phyloP scores from a whole-genome alignment of 2,113 vertebrate species.

The Malurus cyaneus region DNA sequence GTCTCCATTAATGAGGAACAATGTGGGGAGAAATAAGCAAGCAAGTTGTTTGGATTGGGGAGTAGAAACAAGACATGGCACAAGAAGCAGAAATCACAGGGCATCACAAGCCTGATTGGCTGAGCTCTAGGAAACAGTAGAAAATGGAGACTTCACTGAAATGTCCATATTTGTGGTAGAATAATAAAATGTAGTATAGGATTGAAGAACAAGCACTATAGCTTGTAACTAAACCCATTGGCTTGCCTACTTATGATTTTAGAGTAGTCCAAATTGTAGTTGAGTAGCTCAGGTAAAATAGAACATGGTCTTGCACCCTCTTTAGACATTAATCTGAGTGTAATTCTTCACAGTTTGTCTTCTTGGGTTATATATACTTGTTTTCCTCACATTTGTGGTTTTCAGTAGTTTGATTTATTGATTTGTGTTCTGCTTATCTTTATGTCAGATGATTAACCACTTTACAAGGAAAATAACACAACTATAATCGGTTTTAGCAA shows the following conservation, averaged over 20 bases:
- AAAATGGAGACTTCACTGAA: background rate
- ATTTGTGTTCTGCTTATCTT: background rate
- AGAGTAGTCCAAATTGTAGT: background rate
- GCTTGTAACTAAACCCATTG: background rate
- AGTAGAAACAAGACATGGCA: background rate
- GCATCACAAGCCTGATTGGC: background rate
- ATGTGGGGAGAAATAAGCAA: accelerated
- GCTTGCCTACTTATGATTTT: background rate
- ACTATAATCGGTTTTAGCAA: background rate
- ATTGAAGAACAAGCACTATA: background rate
- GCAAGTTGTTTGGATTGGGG: background rate
- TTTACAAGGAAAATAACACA: background rate
- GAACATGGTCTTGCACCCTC: accelerated
- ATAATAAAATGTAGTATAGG: background rate
- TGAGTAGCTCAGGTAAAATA: background rate
- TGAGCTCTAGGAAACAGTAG: background rate
- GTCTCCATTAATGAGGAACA: background rate
- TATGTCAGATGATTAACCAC: background rate
- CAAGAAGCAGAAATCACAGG: background rate
- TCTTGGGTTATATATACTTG: background rate
- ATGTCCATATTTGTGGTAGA: background rate
- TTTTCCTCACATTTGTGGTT: background rate
- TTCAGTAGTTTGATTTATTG: background rate
- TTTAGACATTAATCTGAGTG: background rate
- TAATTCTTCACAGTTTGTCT: background rate